Evolutionary conservation across 2,888 invertebrate genomes (phyloP).

Genomic region (Thera britannica): DNA sequence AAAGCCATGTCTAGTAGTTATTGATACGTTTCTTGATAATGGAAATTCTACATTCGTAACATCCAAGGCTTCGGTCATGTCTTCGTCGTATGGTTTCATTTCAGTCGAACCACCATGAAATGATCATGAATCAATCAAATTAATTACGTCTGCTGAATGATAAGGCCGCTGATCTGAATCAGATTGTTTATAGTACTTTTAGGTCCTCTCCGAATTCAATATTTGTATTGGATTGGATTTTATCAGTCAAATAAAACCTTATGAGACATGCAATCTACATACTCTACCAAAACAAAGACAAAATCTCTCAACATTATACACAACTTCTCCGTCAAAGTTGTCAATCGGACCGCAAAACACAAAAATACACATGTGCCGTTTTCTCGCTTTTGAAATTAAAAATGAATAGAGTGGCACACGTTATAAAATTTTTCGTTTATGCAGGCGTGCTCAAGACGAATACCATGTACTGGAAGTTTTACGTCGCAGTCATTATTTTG

Average conservation of each 20-base stretch:
- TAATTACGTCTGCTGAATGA: not conserved
- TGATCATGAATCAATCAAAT: not conserved
- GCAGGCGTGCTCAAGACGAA: slow-evolving; percentile 49
- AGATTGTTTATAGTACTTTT: not conserved
- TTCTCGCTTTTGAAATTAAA: slow-evolving; percentile 36
- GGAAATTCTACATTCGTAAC: not conserved
- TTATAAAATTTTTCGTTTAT: slow-evolving; percentile 59
- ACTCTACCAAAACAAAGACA: slow-evolving; percentile 15
- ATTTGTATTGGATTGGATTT: not conserved
- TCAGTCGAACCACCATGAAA: not conserved
- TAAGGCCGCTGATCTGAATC: not conserved
- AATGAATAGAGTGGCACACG: slow-evolving; percentile 51
- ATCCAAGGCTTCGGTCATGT: not conserved
- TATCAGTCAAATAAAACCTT: slow-evolving; percentile 3
- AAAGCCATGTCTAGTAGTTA: slow-evolving; percentile 2
- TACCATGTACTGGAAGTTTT: slow-evolving; percentile 62
- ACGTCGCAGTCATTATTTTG: slow-evolving; percentile 53
- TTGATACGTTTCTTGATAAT: not conserved
- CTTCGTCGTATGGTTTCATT: not conserved
- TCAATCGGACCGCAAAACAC: slow-evolving; percentile 34
- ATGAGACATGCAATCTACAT: slow-evolving; percentile 1
- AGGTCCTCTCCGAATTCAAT: not conserved
- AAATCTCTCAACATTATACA: slow-evolving; percentile 10
- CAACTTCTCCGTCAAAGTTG: slow-evolving; percentile 31
- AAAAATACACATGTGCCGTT: slow-evolving; percentile 37